phyloP scores from a whole-genome alignment of 2,888 invertebrate species.

The Philereme vetulata region DNA sequence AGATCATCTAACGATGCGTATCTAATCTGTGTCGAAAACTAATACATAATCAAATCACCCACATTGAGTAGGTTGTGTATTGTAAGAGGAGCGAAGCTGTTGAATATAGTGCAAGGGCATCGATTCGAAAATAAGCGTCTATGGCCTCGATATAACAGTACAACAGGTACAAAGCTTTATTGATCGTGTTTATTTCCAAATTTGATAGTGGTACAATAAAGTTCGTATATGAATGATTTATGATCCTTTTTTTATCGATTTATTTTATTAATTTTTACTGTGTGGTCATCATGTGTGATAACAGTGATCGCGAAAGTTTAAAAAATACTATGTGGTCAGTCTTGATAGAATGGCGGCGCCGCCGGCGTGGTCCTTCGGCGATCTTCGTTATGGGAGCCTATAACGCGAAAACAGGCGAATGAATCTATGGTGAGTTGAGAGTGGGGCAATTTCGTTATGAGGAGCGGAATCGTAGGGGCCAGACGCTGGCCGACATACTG shows the following conservation, averaged over 20 bases:
- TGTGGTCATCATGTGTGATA: too few relatives aligned
- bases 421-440: too few relatives aligned
- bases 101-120: conserved; percentile 17
- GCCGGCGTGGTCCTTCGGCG: too few relatives aligned
- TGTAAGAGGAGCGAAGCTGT: conserved; percentile 27
- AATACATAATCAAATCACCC: conserved; percentile 59
- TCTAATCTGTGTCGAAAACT: conserved; percentile 53
- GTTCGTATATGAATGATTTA: conserved; percentile 4
- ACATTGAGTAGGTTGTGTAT: conserved; percentile 40
- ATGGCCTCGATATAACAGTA: conserved; percentile 46
- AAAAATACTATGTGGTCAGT: too few relatives aligned
- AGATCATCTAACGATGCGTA: conserved; percentile 46
- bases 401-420: too few relatives aligned
- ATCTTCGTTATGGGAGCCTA: too few relatives aligned
- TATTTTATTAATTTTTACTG: too few relatives aligned
- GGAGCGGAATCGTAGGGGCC: too few relatives aligned
- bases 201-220: conserved; percentile 8
- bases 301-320: too few relatives aligned
- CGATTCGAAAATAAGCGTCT: conserved; percentile 10
- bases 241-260: background rate
- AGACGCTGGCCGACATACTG: too few relatives aligned
- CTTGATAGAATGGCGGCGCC: too few relatives aligned
- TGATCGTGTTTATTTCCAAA: conserved; percentile 37
- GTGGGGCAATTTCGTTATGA: too few relatives aligned
- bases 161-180: conserved; percentile 41